Conservation (phyloP, 2,888 invertebrate species). For the Dione juno region DNA sequence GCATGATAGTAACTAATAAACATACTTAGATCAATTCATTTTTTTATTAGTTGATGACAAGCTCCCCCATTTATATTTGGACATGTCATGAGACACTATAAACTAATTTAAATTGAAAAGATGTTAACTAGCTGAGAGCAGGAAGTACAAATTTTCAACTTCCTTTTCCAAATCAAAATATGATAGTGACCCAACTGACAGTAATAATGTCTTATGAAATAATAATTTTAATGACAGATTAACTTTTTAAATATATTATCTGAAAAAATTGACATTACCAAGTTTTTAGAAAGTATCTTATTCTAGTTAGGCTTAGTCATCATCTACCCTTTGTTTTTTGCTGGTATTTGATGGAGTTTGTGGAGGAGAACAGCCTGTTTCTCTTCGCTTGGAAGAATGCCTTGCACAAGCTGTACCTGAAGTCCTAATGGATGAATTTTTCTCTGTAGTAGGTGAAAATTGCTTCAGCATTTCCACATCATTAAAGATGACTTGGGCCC, state of each 20-base stretch:
- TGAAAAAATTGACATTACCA: neutral
- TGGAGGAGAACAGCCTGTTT: slow-evolving; percentile 70
- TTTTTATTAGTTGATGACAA: slow-evolving; percentile 18
- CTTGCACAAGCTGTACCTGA: slow-evolving; percentile 68
- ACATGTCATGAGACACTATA: slow-evolving; percentile 27
- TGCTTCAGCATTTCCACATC: slow-evolving; percentile 96
- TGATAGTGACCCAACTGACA: slow-evolving; percentile 15
- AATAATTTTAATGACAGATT: neutral
- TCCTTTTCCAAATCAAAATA: slow-evolving; percentile 32
- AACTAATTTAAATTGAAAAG: slow-evolving; percentile 38
- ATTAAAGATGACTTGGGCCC: slow-evolving; percentile 96
- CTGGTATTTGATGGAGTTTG: slow-evolving; percentile 76
- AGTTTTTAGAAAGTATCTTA: neutral
- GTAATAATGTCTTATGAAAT: neutral
- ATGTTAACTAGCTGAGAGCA: slow-evolving; percentile 37
- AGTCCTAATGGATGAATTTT: slow-evolving; percentile 55
- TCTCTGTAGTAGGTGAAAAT: slow-evolving; percentile 86
- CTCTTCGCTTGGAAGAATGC: slow-evolving; percentile 73
- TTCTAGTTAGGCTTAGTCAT: slow-evolving; percentile 54
- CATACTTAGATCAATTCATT: slow-evolving; percentile 6
- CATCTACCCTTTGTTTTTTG: slow-evolving; percentile 75
- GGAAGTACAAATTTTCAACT: slow-evolving; percentile 34
- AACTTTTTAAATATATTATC: neutral
- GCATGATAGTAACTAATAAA: neutral
- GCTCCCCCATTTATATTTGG: slow-evolving; percentile 17